phyloP scores from a whole-genome alignment of 2,797 vertebrate species.

The Smutsia gigantea region DNA sequence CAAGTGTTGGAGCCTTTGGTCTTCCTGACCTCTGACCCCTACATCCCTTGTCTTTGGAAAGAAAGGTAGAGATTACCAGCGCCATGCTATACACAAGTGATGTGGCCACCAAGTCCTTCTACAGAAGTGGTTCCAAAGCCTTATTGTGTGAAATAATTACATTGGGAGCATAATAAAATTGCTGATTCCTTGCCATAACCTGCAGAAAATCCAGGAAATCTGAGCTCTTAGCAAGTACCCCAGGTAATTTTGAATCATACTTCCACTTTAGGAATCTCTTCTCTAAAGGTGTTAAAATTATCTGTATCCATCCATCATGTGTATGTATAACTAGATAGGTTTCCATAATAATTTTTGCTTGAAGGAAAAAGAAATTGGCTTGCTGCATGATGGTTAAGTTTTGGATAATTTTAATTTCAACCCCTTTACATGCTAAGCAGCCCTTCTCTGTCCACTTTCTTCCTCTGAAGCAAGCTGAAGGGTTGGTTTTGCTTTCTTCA shows the following conservation, averaged over 20 bases:
- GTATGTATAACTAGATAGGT: background rate
- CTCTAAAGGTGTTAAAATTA: slow-evolving; percentile 20
- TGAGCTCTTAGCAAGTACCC: background rate
- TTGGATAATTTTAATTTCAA: background rate
- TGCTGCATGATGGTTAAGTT: background rate
- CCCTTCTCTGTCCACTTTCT: background rate
- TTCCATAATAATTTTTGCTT: slow-evolving; percentile 9
- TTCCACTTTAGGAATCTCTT: slow-evolving; percentile 28
- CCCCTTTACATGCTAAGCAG: background rate
- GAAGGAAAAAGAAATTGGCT: background rate
- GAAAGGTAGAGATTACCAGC: background rate
- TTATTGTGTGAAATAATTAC: background rate
- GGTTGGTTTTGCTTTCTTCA: slow-evolving; percentile 32
- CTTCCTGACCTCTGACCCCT: background rate
- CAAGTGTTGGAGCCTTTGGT: background rate
- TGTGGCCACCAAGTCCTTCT: background rate
- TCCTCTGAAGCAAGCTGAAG: background rate
- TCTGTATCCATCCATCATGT: background rate
- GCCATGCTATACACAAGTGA: background rate
- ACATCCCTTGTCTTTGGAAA: background rate
- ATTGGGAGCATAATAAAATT: background rate
- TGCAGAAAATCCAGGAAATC: background rate
- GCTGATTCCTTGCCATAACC: background rate
- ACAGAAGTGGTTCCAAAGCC: background rate
- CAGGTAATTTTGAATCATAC: background rate